Conservation (phyloP, 1,140 invertebrate genomes). For the Papilio machaon region DNA sequence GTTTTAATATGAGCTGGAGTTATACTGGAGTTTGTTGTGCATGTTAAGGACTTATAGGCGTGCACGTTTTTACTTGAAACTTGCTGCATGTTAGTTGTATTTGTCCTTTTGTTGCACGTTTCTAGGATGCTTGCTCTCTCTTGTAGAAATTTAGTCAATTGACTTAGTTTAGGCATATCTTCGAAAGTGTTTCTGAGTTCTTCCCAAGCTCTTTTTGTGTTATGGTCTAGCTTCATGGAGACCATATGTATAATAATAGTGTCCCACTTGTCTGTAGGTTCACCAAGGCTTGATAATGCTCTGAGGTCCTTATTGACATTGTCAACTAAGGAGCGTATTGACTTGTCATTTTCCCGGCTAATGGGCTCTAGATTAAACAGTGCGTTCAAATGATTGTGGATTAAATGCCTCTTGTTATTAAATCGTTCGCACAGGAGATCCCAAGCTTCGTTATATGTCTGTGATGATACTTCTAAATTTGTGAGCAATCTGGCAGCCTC, state of each 20-base stretch:
- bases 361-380: conserved; percentile 45
- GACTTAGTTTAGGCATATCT: conserved; percentile 5
- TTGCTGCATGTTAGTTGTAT: background rate
- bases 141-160: conserved; percentile 11
- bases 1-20: too few relatives aligned
- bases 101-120: background rate
- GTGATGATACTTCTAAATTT: too few relatives aligned
- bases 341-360: conserved; percentile 44
- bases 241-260: conserved; percentile 46
- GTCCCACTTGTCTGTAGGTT: conserved; percentile 48
- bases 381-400: too few relatives aligned
- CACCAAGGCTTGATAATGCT: conserved; percentile 44
- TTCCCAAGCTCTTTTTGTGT: conserved; percentile 16
- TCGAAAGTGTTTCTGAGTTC: conserved; percentile 6
- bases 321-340: conserved; percentile 47
- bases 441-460: too few relatives aligned
- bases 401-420: too few relatives aligned
- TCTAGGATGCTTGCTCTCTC: conserved; percentile 14
- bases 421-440: too few relatives aligned
- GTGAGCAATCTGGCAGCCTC: too few relatives aligned
- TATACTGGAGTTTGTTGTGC: too few relatives aligned
- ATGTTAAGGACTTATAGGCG: too few relatives aligned
- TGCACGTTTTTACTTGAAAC: background rate
- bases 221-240: conserved; percentile 23
- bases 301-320: conserved; percentile 49